These are phyloP conservation scores for Cryptocephalus primarius DNA, from an alignment of 2,888 invertebrate species.

Conservation along the genomic window DNA sequence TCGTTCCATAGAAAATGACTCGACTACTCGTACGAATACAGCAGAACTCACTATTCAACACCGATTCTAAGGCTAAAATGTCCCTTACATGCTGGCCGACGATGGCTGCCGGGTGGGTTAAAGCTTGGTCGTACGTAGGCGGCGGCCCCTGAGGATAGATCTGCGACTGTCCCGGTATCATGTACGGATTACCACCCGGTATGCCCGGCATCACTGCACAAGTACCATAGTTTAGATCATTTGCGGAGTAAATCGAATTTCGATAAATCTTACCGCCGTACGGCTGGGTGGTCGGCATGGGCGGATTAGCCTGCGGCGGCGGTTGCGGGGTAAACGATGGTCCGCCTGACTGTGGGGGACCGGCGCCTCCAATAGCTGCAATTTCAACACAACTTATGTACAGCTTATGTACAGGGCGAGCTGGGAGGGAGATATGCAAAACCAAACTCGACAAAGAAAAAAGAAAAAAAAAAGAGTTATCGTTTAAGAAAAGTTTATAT, in stretches of 20 bases:
- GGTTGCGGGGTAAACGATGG: conserved; percentile 55
- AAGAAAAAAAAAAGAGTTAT: too few species aligned
- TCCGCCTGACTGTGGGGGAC: conserved; percentile 43
- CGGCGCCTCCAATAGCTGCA: conserved; percentile 40
- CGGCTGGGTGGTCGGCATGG: conserved; percentile 36
- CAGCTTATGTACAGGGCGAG: conserved; percentile 10
- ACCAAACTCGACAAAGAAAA: conserved; percentile 12
- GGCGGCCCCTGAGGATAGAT: conserved; percentile 57
- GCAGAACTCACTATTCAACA: too few species aligned
- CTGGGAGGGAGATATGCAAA: conserved; percentile 7
- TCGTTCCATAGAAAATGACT: too few species aligned
- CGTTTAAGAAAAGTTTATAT: too few species aligned
- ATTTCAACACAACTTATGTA: conserved; percentile 18
- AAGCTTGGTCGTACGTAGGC: conserved; percentile 59
- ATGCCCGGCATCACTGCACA: conserved; percentile 34
- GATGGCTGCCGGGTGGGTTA: conserved; percentile 46
- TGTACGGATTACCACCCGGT: conserved; percentile 33
- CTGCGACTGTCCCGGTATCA: conserved; percentile 45
- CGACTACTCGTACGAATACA: too few species aligned
- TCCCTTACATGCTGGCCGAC: conserved; percentile 39
- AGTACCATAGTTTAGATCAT: too few species aligned
- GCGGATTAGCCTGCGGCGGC: conserved; percentile 46
- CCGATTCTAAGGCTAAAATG: not conserved
- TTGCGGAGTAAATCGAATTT: too few species aligned
- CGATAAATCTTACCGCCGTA: conserved; percentile 34